These are phyloP conservation scores for Panopea generosa DNA, from an alignment of 2,888 invertebrate genomes.

Conservation along the genomic window DNA sequence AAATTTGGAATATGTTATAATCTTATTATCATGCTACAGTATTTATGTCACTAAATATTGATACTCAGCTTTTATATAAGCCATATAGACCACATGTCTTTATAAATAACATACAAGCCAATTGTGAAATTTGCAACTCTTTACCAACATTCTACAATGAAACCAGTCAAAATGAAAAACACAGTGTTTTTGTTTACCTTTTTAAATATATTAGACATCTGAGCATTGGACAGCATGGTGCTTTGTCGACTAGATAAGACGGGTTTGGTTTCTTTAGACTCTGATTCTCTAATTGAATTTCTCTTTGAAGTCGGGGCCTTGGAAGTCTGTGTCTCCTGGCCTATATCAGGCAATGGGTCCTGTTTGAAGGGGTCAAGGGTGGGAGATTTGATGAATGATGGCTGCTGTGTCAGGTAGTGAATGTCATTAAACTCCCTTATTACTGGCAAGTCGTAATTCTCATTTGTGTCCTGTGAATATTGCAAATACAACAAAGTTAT, in stretches of 20 bases:
- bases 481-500: too few relatives aligned
- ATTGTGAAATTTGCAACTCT: too few relatives aligned
- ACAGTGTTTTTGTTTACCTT: too few relatives aligned
- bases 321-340: constrained; percentile 34
- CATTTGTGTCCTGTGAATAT: constrained; percentile 83
- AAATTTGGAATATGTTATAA: too few relatives aligned
- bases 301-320: constrained; percentile 19
- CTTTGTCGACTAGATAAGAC: constrained; percentile 28
- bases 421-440: constrained; percentile 79
- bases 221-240: constrained; percentile 61
- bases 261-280: constrained; percentile 6
- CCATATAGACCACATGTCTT: too few relatives aligned
- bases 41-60: too few relatives aligned
- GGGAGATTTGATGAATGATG: constrained; percentile 39
- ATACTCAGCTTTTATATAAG: too few relatives aligned
- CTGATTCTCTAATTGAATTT: constrained; percentile 17
- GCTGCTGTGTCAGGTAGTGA: constrained; percentile 73
- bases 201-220: constrained; percentile 73
- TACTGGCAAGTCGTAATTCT: constrained; percentile 77
- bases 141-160: too few relatives aligned
- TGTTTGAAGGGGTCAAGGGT: constrained; percentile 59
- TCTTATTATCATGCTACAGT: too few relatives aligned
- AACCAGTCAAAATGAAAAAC: too few relatives aligned
- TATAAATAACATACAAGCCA: too few relatives aligned
- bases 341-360: constrained; percentile 77